Evolutionary conservation across 1,140 invertebrate species (phyloP).

Genomic region (Brachionus rubens): DNA sequence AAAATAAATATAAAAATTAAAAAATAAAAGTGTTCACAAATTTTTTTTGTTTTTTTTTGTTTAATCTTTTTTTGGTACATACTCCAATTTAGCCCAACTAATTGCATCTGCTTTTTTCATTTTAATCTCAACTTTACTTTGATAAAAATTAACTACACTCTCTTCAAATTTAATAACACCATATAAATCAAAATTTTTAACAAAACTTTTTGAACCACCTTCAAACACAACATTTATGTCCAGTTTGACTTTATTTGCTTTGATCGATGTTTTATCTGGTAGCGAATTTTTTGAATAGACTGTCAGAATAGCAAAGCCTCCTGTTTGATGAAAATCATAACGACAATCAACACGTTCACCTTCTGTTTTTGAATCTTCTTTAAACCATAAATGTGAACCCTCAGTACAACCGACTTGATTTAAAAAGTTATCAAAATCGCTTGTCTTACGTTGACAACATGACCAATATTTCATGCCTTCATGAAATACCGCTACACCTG

Average conservation of each 20-base stretch:
- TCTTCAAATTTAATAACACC: constrained; percentile 37
- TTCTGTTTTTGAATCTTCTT: constrained; percentile 63
- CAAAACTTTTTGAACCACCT: constrained; percentile 62
- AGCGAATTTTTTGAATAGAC: constrained; percentile 86
- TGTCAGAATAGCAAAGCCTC: constrained; percentile 73
- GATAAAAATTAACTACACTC: constrained; percentile 32
- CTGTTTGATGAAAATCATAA: constrained; percentile 89
- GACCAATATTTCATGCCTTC: constrained; percentile 98
- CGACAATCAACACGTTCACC: constrained; percentile 71
- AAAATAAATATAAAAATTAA: not conserved
- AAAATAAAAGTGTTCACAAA: not conserved
- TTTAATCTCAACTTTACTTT: constrained; percentile 47
- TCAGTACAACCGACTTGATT: constrained; percentile 77
- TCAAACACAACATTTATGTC: constrained; percentile 75
- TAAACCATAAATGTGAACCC: constrained; percentile 81
- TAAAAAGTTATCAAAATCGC: constrained; percentile 86
- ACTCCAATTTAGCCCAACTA: constrained; percentile 42
- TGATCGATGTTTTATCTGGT: constrained; percentile 70
- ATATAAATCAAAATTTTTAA: constrained; percentile 29
- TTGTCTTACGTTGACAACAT: constrained; percentile 86
- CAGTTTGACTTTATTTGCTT: constrained; percentile 79
- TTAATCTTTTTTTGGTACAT: constrained; percentile 30
- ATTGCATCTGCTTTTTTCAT: constrained; percentile 40
- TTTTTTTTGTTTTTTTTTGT: no score
- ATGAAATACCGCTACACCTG: constrained; percentile 88